Evolutionary conservation across 2,113 vertebrate genomes (phyloP).

Genomic region (Enhydra lutris): DNA sequence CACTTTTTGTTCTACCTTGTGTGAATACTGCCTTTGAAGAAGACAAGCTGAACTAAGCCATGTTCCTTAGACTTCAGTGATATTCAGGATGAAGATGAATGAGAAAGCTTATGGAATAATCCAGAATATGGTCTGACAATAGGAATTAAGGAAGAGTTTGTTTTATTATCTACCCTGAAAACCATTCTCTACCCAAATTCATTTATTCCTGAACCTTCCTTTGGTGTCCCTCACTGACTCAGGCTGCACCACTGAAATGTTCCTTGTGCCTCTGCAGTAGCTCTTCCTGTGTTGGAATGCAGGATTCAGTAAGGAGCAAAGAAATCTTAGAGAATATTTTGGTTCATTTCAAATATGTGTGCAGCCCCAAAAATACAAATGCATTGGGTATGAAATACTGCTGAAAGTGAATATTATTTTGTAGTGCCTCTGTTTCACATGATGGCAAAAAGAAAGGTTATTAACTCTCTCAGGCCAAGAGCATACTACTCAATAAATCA

Average conservation of each 20-base stretch:
- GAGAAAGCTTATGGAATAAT: neutral
- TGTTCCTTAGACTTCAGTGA: neutral
- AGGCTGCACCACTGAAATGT: neutral
- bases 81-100: neutral
- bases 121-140: neutral
- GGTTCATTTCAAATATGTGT: neutral
- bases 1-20: neutral
- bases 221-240: neutral
- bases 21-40: neutral
- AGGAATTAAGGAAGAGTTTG: neutral
- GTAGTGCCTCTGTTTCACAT: neutral
- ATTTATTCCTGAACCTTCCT: neutral
- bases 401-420: neutral
- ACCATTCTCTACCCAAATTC: neutral
- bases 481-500: neutral
- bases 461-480: neutral
- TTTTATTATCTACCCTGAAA: neutral
- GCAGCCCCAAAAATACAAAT: neutral
- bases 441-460: neutral
- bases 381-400: neutral
- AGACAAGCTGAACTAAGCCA: neutral
- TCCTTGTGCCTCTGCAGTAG: fast-evolving
- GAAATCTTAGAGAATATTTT: neutral
- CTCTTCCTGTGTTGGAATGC: neutral
- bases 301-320: neutral